Evolutionary conservation across 2,113 vertebrate genomes (phyloP).

Genomic region (Zosterops pallidus): DNA sequence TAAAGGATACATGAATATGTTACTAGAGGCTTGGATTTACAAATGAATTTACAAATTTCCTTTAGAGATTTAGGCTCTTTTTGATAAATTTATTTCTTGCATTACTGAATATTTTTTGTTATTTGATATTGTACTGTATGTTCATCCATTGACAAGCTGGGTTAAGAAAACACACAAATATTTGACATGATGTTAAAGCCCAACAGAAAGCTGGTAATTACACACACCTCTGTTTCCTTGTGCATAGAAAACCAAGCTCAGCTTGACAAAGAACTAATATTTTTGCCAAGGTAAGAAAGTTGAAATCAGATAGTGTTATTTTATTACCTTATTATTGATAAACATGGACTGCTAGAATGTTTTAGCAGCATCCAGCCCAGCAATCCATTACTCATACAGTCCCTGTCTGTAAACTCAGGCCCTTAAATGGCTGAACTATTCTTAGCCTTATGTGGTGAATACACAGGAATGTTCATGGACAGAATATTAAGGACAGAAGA

Average conservation of each 20-base stretch:
- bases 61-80: not conserved
- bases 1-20: not conserved
- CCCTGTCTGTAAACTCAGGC: not conserved
- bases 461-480: constrained; percentile 53
- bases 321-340: constrained; percentile 17
- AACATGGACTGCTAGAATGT: not conserved
- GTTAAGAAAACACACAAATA: not conserved
- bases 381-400: not conserved
- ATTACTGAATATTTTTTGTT: not conserved
- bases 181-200: not conserved
- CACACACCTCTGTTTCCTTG: not conserved
- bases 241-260: not conserved
- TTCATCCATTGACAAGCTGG: not conserved
- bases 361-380: not conserved
- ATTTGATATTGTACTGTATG: not conserved
- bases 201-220: not conserved
- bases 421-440: constrained; percentile 65
- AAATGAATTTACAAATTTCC: not conserved
- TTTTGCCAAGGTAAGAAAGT: not conserved
- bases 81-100: rapidly evolving
- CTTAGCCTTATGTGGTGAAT: constrained; percentile 55
- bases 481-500: constrained; percentile 59
- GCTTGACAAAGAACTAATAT: not conserved
- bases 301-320: not conserved
- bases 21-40: not conserved